These are phyloP conservation scores for Mormyrus hasselquistii DNA, from an alignment of 2,797 vertebrate species.

Conservation along the genomic window DNA sequence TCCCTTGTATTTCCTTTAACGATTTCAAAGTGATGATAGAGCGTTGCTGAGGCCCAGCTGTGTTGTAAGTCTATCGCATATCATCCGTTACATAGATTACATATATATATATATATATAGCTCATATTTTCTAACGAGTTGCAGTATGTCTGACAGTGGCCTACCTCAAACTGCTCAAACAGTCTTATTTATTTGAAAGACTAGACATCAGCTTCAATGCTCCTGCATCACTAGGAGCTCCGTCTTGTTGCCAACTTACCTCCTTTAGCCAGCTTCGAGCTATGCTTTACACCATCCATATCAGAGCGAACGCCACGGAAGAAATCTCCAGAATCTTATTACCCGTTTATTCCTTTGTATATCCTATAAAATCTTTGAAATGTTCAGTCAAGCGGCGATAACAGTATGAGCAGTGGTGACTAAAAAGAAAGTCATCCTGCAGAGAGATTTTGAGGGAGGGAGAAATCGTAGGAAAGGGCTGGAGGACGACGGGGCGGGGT, in stretches of 20 bases:
- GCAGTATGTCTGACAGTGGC: not conserved
- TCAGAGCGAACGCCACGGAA: not conserved
- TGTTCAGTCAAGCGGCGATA: not conserved
- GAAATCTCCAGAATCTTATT: not conserved
- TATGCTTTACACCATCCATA: not conserved
- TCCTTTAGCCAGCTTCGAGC: not conserved
- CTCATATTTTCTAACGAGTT: not conserved
- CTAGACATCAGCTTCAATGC: not conserved
- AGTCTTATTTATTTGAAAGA: not conserved
- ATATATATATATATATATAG: not conserved
- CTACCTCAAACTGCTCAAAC: not conserved
- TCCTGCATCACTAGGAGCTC: not conserved
- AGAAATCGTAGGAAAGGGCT: not conserved
- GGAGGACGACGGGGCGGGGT: not conserved
- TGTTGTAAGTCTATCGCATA: not conserved
- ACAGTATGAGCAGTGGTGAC: not conserved
- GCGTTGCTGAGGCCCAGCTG: not conserved
- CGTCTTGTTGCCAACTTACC: not conserved
- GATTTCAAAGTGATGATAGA: not conserved
- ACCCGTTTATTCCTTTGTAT: not conserved
- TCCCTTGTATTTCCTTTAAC: not conserved
- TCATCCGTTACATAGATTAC: not conserved
- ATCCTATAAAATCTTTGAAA: not conserved
- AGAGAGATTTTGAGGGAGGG: not conserved
- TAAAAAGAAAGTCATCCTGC: constrained; percentile 9